Base-by-base conservation (phyloP, 2,888 invertebrate species). In the Megastigmus dorsalis region DNA sequence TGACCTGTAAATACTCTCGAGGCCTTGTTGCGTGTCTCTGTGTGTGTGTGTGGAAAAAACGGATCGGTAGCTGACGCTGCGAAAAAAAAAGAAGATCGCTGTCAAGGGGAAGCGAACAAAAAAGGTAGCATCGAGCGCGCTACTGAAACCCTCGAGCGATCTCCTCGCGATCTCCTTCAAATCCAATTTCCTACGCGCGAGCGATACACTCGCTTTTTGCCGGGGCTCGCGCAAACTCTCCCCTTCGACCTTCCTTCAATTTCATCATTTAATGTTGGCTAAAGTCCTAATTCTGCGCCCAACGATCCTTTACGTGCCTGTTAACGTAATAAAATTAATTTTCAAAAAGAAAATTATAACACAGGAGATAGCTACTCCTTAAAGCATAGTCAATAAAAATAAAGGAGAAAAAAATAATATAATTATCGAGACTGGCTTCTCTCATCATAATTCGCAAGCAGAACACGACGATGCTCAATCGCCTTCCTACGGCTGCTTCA, bases 141-240 rank as follows among this genome's bases (percentile, higher is more conserved):
- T 38, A 30, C 41, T 60, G 68, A 74, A 68, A 74, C 68, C 63
- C 63, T 68, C 68, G 33, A 59, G 59, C 57, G 57, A 70, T 75
- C 66, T 60, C 26, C 26, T 36, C 36, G 26, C 33, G 41, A 63
- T 63, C 74, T 63, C 50, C 65, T 74, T 74, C 59, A 69, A 74
- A 74, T 74, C 69, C 65, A 74, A 74, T 69, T 74, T 65, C 63
- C 43, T 45, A 15, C 20, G n/a, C n/a, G n/a, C n/a, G n/a, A 26
- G n/a, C 7, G 10, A 41, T 41, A 41, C 13, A n/a, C 13, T 7
- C 3, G n/a, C 3, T 13, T n/a, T 7, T 41, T 15, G 15, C 3
- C 2, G 2, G 18, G 3, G 3, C 26, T 45, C 18, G 23, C 18
- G 23, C 50, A 23, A 3, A 23, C 23, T 50, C 20, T 50, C 50